These are phyloP conservation scores for Recurvirostra avosetta DNA, from an alignment of 2,113 vertebrate species.

Conservation along the genomic window DNA sequence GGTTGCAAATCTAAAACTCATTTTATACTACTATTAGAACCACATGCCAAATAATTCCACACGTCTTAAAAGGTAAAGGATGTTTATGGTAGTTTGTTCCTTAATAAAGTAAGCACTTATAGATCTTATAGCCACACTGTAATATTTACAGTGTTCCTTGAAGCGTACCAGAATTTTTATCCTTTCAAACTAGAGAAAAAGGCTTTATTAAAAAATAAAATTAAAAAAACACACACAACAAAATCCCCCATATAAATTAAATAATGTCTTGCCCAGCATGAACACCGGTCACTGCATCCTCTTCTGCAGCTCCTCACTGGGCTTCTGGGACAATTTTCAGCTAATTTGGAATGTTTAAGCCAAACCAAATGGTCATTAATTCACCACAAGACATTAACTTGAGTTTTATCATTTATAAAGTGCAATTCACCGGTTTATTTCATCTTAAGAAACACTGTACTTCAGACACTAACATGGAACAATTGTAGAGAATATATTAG, in stretches of 20 bases:
- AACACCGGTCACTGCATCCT: neutral
- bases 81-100: neutral
- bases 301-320: neutral
- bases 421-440: neutral
- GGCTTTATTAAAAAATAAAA: neutral
- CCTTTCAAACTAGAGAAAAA: neutral
- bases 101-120: neutral
- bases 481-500: neutral
- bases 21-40: neutral
- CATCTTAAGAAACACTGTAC: neutral
- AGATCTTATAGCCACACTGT: neutral
- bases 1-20: neutral
- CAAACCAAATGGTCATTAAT: neutral
- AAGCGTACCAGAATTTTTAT: neutral
- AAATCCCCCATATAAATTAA: neutral
- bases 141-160: neutral
- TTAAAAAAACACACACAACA: neutral
- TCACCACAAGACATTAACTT: neutral
- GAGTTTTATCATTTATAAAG: neutral
- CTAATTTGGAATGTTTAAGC: neutral
- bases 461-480: neutral
- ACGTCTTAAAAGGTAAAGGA: neutral
- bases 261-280: neutral
- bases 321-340: neutral
- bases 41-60: neutral